Base-by-base conservation (phyloP, 2,113 vertebrate genomes). In the Amazona guildingii region DNA sequence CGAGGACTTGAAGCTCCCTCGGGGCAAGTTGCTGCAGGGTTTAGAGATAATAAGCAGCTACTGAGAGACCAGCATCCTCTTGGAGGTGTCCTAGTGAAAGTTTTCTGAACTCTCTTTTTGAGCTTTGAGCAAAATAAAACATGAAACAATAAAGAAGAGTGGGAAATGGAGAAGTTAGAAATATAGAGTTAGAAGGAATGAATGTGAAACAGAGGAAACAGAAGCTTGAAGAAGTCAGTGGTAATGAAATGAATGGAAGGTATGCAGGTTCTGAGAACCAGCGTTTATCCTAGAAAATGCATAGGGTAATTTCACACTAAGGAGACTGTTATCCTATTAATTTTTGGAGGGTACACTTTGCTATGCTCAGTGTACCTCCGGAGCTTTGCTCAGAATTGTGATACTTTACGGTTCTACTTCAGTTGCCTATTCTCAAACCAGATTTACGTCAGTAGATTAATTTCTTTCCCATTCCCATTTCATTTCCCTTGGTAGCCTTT, bases 81-180 rank as follows among this genome's bases (percentile, higher is more conserved):
- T 73, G 21, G 64, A 89, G 31, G 37, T 76, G 57, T 95, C 92
- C 86, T 59, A 76, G 35, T 75, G 90, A 96, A 97, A 94, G 68
- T 91, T 92, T 63, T 92, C 88, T 87, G 67, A 94, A 88, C 78
- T 74, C 75, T 79, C 51, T 86, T 95, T 79, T 57, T 87, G 81
- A 96, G 70, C 64, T 92, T 89, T 91, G 69, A 88, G 84, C 35
- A 93, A 93, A 92, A 93, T 43, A 91, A 78, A 63, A 83, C 76
- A 91, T 66, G 68, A 92, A 94, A 95, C 14, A 54, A 19, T 62
- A 92, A 61, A 82, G 66, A 87, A 61, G 73, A 94, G 51, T 21
- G 54, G 78, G 46, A 92, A 95, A 96, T 51, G 27, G 83, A 95
- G 81, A 97, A 95, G 73, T 7, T 88, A 92, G 46, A 94, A 96